Percentiles rank a stretch among this genome's conserved stretches.
Evolutionary conservation across 2,888 invertebrate genomes (phyloP).

Genomic region (Catocala fraxini): DNA sequence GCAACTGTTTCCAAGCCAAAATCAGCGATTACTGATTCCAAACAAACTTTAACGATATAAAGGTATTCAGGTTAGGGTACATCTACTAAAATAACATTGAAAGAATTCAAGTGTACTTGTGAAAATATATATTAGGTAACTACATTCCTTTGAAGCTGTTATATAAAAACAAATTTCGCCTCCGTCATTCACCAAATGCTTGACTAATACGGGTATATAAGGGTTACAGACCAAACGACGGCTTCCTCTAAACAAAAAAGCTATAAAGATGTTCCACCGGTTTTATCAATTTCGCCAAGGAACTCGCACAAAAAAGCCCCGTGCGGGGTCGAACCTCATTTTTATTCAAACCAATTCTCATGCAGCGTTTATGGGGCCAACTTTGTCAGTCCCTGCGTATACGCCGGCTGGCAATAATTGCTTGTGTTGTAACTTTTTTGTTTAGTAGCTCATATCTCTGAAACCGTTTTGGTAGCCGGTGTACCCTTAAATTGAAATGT

Average conservation of each 20-base stretch:
- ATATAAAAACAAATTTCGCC: too few species aligned
- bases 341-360: constrained; percentile 65
- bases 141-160: too few species aligned
- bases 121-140: too few species aligned
- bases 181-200: background rate
- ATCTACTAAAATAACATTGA: too few species aligned
- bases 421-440: constrained; percentile 51
- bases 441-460: constrained; percentile 42
- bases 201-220: background rate
- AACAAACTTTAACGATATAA: too few species aligned
- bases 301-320: constrained; percentile 40
- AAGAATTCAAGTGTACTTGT: too few species aligned
- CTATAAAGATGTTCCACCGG: constrained; percentile 26
- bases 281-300: constrained; percentile 50
- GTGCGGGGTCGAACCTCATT: constrained; percentile 47
- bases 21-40: too few species aligned
- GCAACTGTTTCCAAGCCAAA: too few species aligned
- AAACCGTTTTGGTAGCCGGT: constrained; percentile 31
- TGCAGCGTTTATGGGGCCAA: constrained; percentile 63
- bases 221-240: background rate
- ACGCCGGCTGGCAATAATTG: constrained; percentile 55
- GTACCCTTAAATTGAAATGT: constrained; percentile 44
- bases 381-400: constrained; percentile 46
- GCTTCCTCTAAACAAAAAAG: constrained; percentile 18
- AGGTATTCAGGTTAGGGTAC: too few species aligned